Percentiles rank a stretch among this genome's conserved stretches.
These are phyloP conservation scores for Caracal caracal DNA, from an alignment of 2,113 vertebrate species.

Conservation along the genomic window DNA sequence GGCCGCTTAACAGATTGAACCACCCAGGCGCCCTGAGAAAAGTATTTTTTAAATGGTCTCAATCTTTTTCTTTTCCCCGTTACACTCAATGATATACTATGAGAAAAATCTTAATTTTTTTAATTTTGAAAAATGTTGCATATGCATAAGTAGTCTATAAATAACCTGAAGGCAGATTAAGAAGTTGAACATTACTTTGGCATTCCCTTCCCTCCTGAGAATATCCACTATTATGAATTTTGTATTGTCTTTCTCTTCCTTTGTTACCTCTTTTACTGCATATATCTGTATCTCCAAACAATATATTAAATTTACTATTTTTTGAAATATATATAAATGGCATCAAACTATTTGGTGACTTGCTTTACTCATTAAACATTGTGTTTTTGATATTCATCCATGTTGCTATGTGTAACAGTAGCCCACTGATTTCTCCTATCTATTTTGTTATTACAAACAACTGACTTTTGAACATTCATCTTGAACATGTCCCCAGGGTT, in stretches of 20 bases:
- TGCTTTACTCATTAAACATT: slow-evolving; percentile 16
- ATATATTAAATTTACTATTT: background rate
- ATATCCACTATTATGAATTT: background rate
- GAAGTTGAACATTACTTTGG: background rate
- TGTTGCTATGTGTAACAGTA: background rate
- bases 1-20: no score
- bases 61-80: background rate
- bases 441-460: background rate
- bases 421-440: background rate
- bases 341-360: background rate
- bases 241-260: background rate
- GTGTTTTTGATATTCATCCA: background rate
- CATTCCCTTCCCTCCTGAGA: background rate
- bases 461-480: background rate
- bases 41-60: background rate
- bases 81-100: background rate
- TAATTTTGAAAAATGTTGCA: slow-evolving; percentile 5
- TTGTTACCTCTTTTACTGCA: background rate
- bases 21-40: background rate
- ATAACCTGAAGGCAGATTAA: background rate
- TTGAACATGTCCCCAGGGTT: background rate
- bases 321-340: slow-evolving; percentile 8
- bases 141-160: background rate
- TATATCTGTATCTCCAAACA: background rate
- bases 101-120: background rate